Base-by-base conservation (phyloP, 2,797 vertebrate genomes). In the Distichodus sexfasciatus region DNA sequence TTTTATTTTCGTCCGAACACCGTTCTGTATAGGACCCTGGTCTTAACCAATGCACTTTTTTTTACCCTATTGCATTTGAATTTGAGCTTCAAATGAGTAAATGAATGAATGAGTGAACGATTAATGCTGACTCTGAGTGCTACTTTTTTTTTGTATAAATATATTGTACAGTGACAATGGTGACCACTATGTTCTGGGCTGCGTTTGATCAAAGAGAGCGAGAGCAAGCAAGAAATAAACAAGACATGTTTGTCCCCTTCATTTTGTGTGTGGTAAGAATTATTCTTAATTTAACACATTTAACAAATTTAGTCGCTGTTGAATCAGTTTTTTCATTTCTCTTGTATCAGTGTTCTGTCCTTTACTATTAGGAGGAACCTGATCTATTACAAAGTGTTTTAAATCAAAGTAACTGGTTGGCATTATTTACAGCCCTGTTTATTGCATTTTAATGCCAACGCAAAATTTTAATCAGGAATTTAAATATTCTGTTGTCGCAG, bases 41-140 rank as follows among this genome's bases (percentile, higher is more conserved):
- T 91, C 84, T 89, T 88, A 91, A 94, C 89, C 90, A 75, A 95
- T 96, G 96, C 96, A 99, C 96, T 98, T 99, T 98, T n/a, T n/a
- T 92, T 90, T 79, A 71, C 88, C 91, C 92, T 87, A 90, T 91
- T 86, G 93, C 89, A 85, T 93, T 86, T 85, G 82, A 91, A 75
- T 59, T 68, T 46, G 86, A 85, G 87, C 89, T 90, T 89, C 87
- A 85, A 91, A 71, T 80, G 78, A 80, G 69, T 68, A 70, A 76
- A 50, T 66, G 76, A 75, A 43, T 73, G 54, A 66, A 40, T 65
- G 31, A 71, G 64, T 64, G 50, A 59, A 59, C 70, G 76, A 78
- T 74, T 74, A 68, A 50, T 35, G 78, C 70, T 48, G 76, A 73
- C 69, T 78, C 66, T 63, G 87, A 87, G 92, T 82, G 78, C 76